phyloP scores from a whole-genome alignment of 2,888 invertebrate genomes.

The Malachius bipustulatus region DNA sequence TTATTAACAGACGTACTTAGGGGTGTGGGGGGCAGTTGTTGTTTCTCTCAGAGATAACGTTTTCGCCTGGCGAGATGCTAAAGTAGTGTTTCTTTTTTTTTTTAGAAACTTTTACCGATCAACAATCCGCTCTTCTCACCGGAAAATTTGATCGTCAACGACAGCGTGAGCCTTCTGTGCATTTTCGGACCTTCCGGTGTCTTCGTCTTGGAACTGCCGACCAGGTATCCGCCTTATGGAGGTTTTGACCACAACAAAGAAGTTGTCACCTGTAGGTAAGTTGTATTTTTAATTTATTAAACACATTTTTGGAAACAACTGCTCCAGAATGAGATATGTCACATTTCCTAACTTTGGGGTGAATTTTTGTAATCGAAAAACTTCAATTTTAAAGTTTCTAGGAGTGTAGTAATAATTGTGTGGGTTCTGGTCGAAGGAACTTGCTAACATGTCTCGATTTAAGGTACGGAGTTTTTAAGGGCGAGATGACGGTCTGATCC shows the following conservation, averaged over 20 bases:
- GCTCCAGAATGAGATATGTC: too few species aligned
- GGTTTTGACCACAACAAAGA: constrained; percentile 57
- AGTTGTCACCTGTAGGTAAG: constrained; percentile 60
- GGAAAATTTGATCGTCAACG: constrained; percentile 52
- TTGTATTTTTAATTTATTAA: too few species aligned
- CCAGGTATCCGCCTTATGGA: constrained; percentile 56
- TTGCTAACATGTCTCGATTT: too few species aligned
- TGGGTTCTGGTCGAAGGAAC: too few species aligned
- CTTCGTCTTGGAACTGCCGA: constrained; percentile 57
- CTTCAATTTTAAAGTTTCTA: too few species aligned
- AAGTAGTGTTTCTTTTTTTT: constrained; percentile 22
- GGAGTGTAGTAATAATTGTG: too few species aligned
- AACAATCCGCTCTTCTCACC: constrained; percentile 59
- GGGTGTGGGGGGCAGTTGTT: constrained; percentile 14
- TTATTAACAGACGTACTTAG: constrained; percentile 28
- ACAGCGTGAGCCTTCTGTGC: constrained; percentile 52
- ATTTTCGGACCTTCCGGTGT: constrained; percentile 61
- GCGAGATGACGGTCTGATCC: too few species aligned
- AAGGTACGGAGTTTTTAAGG: too few species aligned
- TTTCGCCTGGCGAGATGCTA: neutral
- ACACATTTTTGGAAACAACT: too few species aligned
- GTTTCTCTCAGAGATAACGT: neutral
- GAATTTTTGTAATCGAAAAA: too few species aligned
- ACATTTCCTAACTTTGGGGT: too few species aligned
- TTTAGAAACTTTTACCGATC: constrained; percentile 57